A percentile compares a stretch with the other conserved stretches of the same genome.
Conservation (phyloP, 2,113 vertebrate genomes). For the Carassius carassius region DNA sequence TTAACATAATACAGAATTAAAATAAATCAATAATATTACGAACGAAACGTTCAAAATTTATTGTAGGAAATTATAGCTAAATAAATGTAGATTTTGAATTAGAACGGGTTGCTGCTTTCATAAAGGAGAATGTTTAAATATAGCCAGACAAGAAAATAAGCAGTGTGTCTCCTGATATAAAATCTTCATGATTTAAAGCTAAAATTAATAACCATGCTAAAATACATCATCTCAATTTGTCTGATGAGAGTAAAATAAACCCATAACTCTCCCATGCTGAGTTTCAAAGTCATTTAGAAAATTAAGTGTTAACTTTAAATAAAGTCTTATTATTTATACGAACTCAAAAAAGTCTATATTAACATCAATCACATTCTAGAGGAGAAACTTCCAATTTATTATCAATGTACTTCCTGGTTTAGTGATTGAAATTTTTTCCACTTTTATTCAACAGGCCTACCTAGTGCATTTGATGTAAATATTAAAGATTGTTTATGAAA, state of each 20-base stretch:
- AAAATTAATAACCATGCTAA: neutral
- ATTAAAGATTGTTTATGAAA: constrained; percentile 21
- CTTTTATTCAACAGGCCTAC: neutral
- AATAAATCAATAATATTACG: neutral
- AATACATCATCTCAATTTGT: neutral
- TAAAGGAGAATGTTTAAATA: neutral
- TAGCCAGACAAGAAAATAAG: neutral
- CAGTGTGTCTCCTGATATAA: neutral
- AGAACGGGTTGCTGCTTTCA: neutral
- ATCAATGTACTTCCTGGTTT: neutral
- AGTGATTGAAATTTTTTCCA: neutral
- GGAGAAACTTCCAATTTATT: neutral
- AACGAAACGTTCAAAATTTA: neutral
- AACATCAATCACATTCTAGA: neutral
- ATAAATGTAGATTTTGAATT: neutral
- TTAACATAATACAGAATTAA: neutral
- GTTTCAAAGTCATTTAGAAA: neutral
- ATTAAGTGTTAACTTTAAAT: neutral
- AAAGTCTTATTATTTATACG: neutral
- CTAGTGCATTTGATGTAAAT: neutral
- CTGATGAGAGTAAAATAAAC: neutral
- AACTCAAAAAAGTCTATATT: neutral
- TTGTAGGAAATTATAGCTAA: neutral
- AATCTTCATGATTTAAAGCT: neutral
- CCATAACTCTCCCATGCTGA: neutral